Base-by-base conservation (phyloP, 1,140 invertebrate genomes). In the Neodiprion lecontei region DNA sequence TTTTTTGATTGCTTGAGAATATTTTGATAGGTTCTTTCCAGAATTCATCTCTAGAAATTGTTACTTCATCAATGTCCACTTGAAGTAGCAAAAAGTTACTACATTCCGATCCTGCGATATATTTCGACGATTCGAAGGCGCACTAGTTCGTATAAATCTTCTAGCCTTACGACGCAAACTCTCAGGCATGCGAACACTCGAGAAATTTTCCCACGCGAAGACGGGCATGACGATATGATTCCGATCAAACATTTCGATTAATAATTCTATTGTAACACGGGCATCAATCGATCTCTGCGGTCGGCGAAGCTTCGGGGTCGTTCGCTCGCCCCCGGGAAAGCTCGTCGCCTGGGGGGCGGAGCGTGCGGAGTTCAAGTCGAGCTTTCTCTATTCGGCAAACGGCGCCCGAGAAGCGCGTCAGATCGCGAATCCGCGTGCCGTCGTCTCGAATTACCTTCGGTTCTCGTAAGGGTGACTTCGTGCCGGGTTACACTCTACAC, bases 361-460 rank as follows among this genome's bases (percentile, higher is more conserved):
- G 53, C 53, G 11, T 61, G 4, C 5, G 53, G 53, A 61, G 11
- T 61, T 61, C 53, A 61, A 61, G 53, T 61, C 53, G 53, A 61
- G 53, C 53, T 61, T 61, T 61, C 53, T 61, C 53, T 61, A 61
- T 61, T 61, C 53, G 53, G 53, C 53, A 61, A 61, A 17, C 53
- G 3, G 53, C 53, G 53, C 53, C n/a, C 53, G 53, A 61, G 53
- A 61, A 61, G 53, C 53, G 53, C 53, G 53, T 61, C 53, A 61
- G 11, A 9, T 61, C 53, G 53, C 53, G 53, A 61, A 61, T 61
- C 53, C 53, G 53, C 53, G 53, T 61, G 53, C n/a, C n/a, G 53
- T 61, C 53, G 53, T 61, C 53, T 61, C 53, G 53, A 61, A 61
- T 61, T 61, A 14, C 53, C 9, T 9, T 61, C n/a, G 53, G n/a